Evolutionary conservation across 2,888 invertebrate species (phyloP), one percentile per base, ranked within the genome.

Genomic region (Crematogaster levior): DNA sequence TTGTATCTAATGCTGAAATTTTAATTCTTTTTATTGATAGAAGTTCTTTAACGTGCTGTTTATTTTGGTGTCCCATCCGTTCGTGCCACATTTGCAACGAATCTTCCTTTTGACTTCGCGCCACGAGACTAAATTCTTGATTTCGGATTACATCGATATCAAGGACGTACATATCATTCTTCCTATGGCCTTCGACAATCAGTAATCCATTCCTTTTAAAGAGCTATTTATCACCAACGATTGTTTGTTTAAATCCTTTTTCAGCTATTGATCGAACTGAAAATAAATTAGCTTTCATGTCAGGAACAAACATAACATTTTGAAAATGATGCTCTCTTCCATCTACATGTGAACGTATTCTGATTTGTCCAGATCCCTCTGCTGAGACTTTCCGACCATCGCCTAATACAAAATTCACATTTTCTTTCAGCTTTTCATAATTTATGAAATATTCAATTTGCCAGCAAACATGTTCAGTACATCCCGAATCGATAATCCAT

Each of bases 401-500:
- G n/a, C 72, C 77, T 56, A 84, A 48, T 56, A 27, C 77, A 27
- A 84, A 82, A 1, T 21, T 34, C 61, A 84, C 53, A 21, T 15
- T 18, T 63, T 68, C 56, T 43, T 30, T 40, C 34, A 84, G 27
- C 24, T 75, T 82, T 48, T n/a, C n/a, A 63, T 70, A 77, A 12
- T 27, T 82, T 61, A 68, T 15, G 3, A 84, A 84, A 66, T 60
- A 77, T 60, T 77, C 68, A 0, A 84, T 12, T 53, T 70, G 77
- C 68, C 77, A 84, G 7, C 82, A 84, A 3, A 84, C 77, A 82
- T 82, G 82, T 34, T 84, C 82, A 10, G 77, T 84, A 65, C 82
- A 82, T 21, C 82, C 77, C 15, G 82, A 84, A 40, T 84, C 66
- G 9, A 81, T 84, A 12, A 84, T 46, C 82, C 63, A 82, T 40